phyloP scores from a whole-genome alignment of 2,888 invertebrate genomes.

The Cremastobaeus sp. region DNA sequence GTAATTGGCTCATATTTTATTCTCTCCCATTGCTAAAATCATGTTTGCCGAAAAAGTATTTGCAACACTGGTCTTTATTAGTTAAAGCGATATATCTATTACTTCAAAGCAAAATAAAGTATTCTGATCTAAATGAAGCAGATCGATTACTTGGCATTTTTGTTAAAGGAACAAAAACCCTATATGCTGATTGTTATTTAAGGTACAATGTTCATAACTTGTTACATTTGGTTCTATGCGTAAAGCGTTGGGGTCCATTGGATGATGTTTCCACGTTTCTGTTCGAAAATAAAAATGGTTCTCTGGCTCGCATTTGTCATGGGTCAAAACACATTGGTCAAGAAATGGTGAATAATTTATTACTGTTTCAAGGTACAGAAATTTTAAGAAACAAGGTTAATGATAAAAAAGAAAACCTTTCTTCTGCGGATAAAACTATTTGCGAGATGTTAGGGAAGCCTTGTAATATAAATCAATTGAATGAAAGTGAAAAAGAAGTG shows the following conservation, averaged over 20 bases:
- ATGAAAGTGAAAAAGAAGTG: too few species aligned
- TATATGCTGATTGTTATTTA: background rate
- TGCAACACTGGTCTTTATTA: background rate
- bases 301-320: too few species aligned
- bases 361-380: too few species aligned
- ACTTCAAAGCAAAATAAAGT: background rate
- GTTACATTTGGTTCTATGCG: background rate
- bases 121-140: background rate
- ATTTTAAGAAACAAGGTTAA: too few species aligned
- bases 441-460: too few species aligned
- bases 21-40: background rate
- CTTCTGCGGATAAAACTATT: too few species aligned
- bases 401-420: too few species aligned
- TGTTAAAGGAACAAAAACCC: background rate
- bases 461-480: too few species aligned
- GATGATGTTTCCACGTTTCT: too few species aligned
- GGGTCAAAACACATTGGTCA: too few species aligned
- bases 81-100: background rate
- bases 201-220: background rate
- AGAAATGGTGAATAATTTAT: too few species aligned
- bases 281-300: too few species aligned
- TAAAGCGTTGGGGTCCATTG: background rate
- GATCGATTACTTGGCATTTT: background rate
- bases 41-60: background rate
- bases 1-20: background rate